Conservation (phyloP, 2,113 vertebrate genomes). For the Upupa epops region DNA sequence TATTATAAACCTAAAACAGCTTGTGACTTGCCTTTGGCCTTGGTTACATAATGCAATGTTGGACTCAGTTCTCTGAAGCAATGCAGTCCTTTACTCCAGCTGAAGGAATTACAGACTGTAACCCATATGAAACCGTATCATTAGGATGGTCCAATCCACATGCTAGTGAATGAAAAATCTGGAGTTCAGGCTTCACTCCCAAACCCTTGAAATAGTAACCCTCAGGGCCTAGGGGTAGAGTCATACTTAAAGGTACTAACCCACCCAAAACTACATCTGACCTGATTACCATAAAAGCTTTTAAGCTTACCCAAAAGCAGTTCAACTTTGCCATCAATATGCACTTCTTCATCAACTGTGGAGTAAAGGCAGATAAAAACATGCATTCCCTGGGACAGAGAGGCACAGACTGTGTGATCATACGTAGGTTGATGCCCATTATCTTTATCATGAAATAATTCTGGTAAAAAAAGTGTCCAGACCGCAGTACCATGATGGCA, state of each 20-base stretch:
- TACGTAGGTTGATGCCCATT: background rate
- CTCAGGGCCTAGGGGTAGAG: background rate
- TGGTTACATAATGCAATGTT: background rate
- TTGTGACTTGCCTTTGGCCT: slow-evolving; percentile 32
- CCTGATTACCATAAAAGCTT: background rate
- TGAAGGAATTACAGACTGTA: background rate
- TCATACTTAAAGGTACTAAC: background rate
- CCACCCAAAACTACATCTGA: background rate
- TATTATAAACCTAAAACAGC: slow-evolving; percentile 7
- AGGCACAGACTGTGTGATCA: background rate
- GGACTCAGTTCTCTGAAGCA: background rate
- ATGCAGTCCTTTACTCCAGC: background rate
- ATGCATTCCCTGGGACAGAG: background rate
- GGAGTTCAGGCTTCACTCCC: background rate
- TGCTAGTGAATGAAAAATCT: background rate
- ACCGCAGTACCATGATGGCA: fast-evolving
- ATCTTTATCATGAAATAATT: background rate
- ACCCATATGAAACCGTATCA: background rate
- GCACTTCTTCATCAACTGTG: background rate
- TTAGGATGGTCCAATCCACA: background rate
- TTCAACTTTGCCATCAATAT: background rate
- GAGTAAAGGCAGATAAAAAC: background rate
- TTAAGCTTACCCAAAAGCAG: background rate
- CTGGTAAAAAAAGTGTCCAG: background rate
- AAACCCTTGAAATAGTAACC: background rate